Percentiles rank a stretch among this genome's conserved stretches.
Evolutionary conservation across 2,888 invertebrate species (phyloP).

Genomic region (Timema cristinae): DNA sequence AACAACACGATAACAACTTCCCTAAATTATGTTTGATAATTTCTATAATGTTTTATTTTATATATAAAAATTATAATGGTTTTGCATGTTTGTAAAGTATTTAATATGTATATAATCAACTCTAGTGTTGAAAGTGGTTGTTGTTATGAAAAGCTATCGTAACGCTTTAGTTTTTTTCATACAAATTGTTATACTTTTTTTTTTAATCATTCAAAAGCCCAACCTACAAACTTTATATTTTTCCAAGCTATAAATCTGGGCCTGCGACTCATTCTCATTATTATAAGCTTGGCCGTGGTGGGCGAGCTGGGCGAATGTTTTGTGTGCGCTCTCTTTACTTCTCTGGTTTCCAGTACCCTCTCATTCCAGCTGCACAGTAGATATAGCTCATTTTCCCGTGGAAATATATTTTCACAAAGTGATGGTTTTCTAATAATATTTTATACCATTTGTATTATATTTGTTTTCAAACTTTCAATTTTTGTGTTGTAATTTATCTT

Average conservation of each 20-base stretch:
- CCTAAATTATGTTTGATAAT: slow-evolving; percentile 14
- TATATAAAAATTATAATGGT: slow-evolving; percentile 5
- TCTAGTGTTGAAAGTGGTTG: slow-evolving; percentile 18
- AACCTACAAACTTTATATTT: too few relatives aligned
- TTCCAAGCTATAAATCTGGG: not conserved
- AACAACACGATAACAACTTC: slow-evolving; percentile 9
- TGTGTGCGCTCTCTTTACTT: not conserved
- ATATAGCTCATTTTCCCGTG: not conserved
- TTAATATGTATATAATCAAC: slow-evolving; percentile 16
- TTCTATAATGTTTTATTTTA: slow-evolving; percentile 12
- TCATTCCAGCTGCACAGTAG: slow-evolving; percentile 12
- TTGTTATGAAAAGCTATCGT: slow-evolving; percentile 20
- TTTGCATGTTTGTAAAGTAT: slow-evolving; percentile 20
- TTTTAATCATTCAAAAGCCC: not conserved
- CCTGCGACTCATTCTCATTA: not conserved
- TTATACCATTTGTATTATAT: too few relatives aligned
- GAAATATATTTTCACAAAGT: too few relatives aligned
- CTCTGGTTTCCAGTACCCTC: not conserved
- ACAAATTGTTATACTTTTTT: not conserved
- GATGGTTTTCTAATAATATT: too few relatives aligned
- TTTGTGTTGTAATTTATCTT: too few relatives aligned
- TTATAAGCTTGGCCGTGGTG: slow-evolving; percentile 6
- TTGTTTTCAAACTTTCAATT: too few relatives aligned
- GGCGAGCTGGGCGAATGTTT: slow-evolving; percentile 11
- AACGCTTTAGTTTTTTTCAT: slow-evolving; percentile 4